Percentiles rank a stretch among this genome's conserved stretches.
Conservation (phyloP, 2,113 vertebrate genomes). For the Danio rerio region DNA sequence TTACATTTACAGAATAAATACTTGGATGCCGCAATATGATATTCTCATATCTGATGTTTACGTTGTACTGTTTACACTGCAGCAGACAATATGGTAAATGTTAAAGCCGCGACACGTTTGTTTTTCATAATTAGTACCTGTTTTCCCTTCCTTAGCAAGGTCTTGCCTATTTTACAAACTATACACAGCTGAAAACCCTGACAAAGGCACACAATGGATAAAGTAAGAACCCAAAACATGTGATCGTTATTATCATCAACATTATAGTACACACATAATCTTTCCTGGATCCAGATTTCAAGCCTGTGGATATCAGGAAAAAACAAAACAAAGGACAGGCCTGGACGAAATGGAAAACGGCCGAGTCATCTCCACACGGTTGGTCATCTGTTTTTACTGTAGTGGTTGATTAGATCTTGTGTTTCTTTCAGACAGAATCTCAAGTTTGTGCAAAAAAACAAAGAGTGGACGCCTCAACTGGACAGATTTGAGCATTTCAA, state of each 20-base stretch:
- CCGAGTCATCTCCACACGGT: constrained; percentile 41
- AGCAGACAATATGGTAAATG: constrained; percentile 62
- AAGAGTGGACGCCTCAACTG: constrained; percentile 23
- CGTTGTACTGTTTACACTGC: constrained; percentile 59
- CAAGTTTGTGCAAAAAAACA: constrained; percentile 36
- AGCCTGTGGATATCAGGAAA: constrained; percentile 42
- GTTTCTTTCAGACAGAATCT: constrained; percentile 23
- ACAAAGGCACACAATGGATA: constrained; percentile 83
- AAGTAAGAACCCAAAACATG: constrained; percentile 74
- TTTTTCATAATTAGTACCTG: constrained; percentile 77
- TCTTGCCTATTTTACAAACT: constrained; percentile 75
- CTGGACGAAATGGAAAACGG: constrained; percentile 29
- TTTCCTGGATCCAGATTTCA: constrained; percentile 56
- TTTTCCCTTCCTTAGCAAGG: constrained; percentile 68
- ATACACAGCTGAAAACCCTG: constrained; percentile 82
- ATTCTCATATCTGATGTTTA: constrained; percentile 72
- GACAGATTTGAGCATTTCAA: constrained; percentile 28
- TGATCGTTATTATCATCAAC: constrained; percentile 64
- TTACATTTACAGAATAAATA: constrained; percentile 76
- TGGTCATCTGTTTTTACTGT: constrained; percentile 41
- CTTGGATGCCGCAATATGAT: constrained; percentile 74
- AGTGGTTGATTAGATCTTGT: constrained; percentile 49
- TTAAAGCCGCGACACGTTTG: constrained; percentile 55
- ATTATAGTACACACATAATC: constrained; percentile 66
- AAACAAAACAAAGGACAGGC: constrained; percentile 5